phyloP scores from a whole-genome alignment of 2,113 vertebrate species.

The Lycocorax pyrrhopterus region DNA sequence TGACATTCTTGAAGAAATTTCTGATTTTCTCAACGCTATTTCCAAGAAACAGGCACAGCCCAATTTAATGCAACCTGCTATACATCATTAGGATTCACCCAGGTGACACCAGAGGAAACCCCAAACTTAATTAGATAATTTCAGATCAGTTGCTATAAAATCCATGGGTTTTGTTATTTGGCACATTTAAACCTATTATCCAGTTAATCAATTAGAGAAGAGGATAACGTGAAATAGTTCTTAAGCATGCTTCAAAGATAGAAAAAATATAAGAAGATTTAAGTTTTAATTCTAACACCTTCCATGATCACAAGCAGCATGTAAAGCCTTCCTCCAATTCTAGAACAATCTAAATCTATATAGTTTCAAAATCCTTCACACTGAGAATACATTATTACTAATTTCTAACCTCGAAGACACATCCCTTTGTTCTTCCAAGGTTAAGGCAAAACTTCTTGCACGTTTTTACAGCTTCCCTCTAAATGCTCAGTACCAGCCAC shows the following conservation, averaged over 20 bases:
- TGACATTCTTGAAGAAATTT: neutral
- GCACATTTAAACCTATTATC: constrained; percentile 62
- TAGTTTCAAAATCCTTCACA: neutral
- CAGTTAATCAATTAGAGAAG: constrained; percentile 56
- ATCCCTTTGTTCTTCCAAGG: neutral
- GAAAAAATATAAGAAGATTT: no score
- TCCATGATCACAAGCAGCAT: neutral
- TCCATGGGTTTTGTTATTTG: constrained; percentile 53
- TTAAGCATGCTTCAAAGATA: constrained; percentile 19
- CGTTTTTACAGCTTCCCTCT: neutral
- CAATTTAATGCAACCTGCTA: neutral
- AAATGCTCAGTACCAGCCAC: neutral
- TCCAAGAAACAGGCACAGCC: neutral
- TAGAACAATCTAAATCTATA: neutral
- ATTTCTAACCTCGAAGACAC: neutral
- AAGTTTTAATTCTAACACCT: neutral
- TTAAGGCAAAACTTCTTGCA: neutral
- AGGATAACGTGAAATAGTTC: constrained; percentile 41
- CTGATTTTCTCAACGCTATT: neutral
- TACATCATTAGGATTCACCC: neutral
- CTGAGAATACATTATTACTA: neutral
- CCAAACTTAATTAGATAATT: constrained; percentile 50
- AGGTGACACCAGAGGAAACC: neutral
- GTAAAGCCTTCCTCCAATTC: neutral
- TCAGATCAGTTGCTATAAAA: constrained; percentile 42